Evolutionary conservation across 2,113 vertebrate species (phyloP), one percentile per base, ranked within the genome.

Genomic region (Vulpes ferrilata): DNA sequence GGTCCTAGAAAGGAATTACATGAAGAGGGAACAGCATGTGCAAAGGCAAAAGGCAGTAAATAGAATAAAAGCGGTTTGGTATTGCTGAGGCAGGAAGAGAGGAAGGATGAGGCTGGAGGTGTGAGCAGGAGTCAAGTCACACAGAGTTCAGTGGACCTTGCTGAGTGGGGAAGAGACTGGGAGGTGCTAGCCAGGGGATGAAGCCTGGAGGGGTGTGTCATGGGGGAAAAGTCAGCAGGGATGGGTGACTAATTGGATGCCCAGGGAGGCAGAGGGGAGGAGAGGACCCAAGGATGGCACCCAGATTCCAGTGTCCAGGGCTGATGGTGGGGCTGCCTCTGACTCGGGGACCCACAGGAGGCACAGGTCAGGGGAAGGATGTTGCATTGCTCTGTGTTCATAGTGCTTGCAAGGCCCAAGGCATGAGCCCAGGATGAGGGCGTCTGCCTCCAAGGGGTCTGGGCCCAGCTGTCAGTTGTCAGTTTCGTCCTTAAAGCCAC

Each of bases 241-340:
- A 48, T 2, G 13, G 16, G 51, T 43, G 48, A 32, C 64, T 32
- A 13, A 62, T 9, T 19, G 38, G 76, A 64, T 30, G 23, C 17
- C 32, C 11, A 0, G 0, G 17, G 84, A 65, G 35, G 10, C 59
- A 16, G 48, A 94, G 48, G 25, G 11, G 59, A 79, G 5, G 83
- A 35, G 57, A 90, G 12, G 59, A 74, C 27, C 25, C 65, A 74
- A 80, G 15, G 43, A 53, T 17, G 76, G 30, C 12, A 38, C 43
- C 62, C 17, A 16, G 90, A 88, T 71, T 96, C 82, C 19, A 57
- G 78, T 62, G 48, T 93, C 19, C 64, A 69, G 69, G 64, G 65
- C 51, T 51, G 81, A 79, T 11, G 12, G 17, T 11, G 65, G 51
- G 16, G 38, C 32, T 93, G 57, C 86, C 53, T 89, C 30, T 85